Percentiles rank a stretch among this genome's conserved stretches.
These are phyloP conservation scores for Nothobranchius kuhntae DNA, from an alignment of 2,113 vertebrate species.

Conservation along the genomic window DNA sequence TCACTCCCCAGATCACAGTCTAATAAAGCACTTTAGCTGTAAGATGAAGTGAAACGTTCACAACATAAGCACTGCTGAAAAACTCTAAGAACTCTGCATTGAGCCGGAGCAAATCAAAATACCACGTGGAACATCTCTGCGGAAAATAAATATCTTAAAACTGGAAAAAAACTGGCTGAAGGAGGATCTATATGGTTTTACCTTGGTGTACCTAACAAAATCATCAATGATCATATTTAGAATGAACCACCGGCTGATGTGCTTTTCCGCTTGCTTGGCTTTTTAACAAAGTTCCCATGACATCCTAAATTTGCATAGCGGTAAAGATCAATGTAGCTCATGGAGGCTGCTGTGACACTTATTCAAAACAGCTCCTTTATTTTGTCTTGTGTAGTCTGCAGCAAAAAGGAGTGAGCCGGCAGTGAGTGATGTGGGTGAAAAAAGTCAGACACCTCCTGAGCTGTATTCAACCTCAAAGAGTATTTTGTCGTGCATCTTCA, in stretches of 20 bases:
- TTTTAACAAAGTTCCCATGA: slow-evolving; percentile 65
- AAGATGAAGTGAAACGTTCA: slow-evolving; percentile 44
- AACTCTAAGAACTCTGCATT: slow-evolving; percentile 20
- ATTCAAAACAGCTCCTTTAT: slow-evolving; percentile 61
- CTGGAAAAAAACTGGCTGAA: not conserved
- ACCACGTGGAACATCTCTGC: slow-evolving; percentile 14
- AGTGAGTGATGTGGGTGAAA: slow-evolving; percentile 61
- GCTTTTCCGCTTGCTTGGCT: slow-evolving; percentile 47
- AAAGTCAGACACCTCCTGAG: slow-evolving; percentile 53
- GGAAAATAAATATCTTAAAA: slow-evolving; percentile 22
- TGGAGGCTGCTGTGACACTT: slow-evolving; percentile 61
- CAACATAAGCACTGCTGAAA: slow-evolving; percentile 24
- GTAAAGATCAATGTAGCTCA: slow-evolving; percentile 72
- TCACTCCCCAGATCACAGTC: slow-evolving; percentile 45
- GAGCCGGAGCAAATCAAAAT: slow-evolving; percentile 36
- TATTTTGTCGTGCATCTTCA: slow-evolving; percentile 64
- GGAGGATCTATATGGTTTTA: slow-evolving; percentile 12
- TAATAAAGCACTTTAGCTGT: slow-evolving; percentile 56
- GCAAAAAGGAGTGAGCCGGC: slow-evolving; percentile 48
- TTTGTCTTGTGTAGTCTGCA: slow-evolving; percentile 49
- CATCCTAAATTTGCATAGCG: slow-evolving; percentile 73
- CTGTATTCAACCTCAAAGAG: slow-evolving; percentile 60
- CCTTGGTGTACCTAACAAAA: slow-evolving; percentile 41
- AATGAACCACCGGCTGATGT: slow-evolving; percentile 49
- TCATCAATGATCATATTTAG: slow-evolving; percentile 59